Conservation (phyloP, 2,888 invertebrate genomes). For the Cephus pygmeus region DNA sequence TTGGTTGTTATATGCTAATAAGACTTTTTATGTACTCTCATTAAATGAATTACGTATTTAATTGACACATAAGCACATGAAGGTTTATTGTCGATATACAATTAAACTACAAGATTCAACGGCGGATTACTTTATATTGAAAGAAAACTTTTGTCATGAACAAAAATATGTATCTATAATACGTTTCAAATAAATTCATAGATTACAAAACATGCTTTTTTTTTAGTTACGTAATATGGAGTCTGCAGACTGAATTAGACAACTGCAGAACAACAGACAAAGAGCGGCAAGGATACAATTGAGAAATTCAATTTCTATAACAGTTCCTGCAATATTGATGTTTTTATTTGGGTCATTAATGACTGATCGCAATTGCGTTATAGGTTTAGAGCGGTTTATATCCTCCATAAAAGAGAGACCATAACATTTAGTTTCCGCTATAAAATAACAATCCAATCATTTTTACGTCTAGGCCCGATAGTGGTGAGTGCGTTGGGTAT, state of each 20-base stretch:
- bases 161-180: not conserved
- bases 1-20: no score
- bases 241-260: not conserved
- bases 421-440: not conserved
- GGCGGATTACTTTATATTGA: no score
- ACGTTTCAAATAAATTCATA: not conserved
- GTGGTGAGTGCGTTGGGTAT: not conserved
- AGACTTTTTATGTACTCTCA: no score
- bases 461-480: not conserved
- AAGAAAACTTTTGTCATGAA: no score
- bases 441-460: not conserved
- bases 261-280: not conserved
- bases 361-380: not conserved
- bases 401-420: not conserved
- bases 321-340: not conserved
- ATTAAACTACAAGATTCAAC: no score
- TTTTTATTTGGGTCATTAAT: not conserved
- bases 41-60: no score
- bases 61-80: no score
- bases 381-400: not conserved
- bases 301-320: not conserved
- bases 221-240: not conserved
- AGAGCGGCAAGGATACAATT: not conserved
- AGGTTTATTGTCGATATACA: no score
- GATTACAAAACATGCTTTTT: not conserved